phyloP scores from a whole-genome alignment of 2,797 vertebrate genomes.

The Eulemur rubriventer region DNA sequence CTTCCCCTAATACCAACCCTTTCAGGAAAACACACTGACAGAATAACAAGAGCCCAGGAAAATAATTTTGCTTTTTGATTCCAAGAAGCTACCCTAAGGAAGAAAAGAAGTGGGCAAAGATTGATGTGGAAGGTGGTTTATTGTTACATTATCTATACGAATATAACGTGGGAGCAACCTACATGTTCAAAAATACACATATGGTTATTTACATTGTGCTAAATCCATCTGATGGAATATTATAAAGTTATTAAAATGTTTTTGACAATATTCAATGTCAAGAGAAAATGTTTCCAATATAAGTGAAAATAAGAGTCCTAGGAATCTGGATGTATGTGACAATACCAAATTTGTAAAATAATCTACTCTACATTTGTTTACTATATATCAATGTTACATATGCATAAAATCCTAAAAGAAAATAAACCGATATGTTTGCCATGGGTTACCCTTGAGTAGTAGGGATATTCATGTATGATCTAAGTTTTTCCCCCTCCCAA shows the following conservation, averaged over 20 bases:
- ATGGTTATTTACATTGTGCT: rapidly evolving
- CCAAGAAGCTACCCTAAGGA: background rate
- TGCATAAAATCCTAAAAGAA: rapidly evolving
- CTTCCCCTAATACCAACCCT: background rate
- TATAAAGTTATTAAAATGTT: too few species aligned
- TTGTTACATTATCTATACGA: rapidly evolving
- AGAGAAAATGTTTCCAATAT: background rate
- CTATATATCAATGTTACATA: rapidly evolving
- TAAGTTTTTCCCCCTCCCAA: background rate
- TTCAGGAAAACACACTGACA: background rate
- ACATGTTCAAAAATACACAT: rapidly evolving
- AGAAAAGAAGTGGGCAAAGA: background rate
- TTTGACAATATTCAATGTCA: background rate
- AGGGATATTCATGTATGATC: rapidly evolving
- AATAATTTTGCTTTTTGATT: rapidly evolving
- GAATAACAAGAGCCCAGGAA: background rate
- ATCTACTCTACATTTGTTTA: background rate
- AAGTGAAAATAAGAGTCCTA: background rate
- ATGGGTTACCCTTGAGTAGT: rapidly evolving
- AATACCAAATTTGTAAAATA: background rate
- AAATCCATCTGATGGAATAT: too few species aligned
- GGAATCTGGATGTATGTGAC: background rate
- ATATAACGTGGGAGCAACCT: too few species aligned
- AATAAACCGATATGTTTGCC: rapidly evolving
- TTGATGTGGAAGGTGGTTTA: background rate